These are phyloP conservation scores for Irena cyanogastra DNA, from an alignment of 2,113 vertebrate genomes.

Conservation along the genomic window DNA sequence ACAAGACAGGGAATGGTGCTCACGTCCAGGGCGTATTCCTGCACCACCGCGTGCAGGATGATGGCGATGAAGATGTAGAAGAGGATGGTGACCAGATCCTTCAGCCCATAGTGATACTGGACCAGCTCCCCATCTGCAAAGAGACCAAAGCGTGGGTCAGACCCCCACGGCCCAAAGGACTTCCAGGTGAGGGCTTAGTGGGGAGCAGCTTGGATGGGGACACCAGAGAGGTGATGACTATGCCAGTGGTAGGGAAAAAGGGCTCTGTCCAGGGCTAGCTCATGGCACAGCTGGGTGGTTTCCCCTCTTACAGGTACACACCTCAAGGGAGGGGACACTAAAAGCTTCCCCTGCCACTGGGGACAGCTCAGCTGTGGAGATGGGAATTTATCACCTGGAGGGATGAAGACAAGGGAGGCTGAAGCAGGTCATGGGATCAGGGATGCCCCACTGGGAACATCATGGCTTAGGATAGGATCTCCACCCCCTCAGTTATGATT, in stretches of 20 bases:
- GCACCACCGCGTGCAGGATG: constrained; percentile 92
- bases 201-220: neutral
- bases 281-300: neutral
- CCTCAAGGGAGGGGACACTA: neutral
- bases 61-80: constrained; percentile 94
- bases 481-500: neutral
- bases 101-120: constrained; percentile 90
- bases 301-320: neutral
- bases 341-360: neutral
- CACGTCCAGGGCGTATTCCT: constrained; percentile 94
- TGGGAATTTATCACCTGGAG: neutral
- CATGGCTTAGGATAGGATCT: neutral
- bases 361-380: neutral
- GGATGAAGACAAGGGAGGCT: neutral
- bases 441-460: neutral
- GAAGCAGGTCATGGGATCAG: neutral
- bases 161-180: rapidly evolving
- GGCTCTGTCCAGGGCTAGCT: neutral
- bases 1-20: constrained; percentile 34
- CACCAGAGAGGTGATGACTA: neutral
- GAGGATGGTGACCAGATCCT: constrained; percentile 88
- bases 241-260: neutral
- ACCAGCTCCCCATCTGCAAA: constrained; percentile 86
- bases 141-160: neutral
- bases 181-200: neutral